These are phyloP conservation scores for Platycercus adscitus DNA, from an alignment of 2,113 vertebrate species.

Conservation along the genomic window DNA sequence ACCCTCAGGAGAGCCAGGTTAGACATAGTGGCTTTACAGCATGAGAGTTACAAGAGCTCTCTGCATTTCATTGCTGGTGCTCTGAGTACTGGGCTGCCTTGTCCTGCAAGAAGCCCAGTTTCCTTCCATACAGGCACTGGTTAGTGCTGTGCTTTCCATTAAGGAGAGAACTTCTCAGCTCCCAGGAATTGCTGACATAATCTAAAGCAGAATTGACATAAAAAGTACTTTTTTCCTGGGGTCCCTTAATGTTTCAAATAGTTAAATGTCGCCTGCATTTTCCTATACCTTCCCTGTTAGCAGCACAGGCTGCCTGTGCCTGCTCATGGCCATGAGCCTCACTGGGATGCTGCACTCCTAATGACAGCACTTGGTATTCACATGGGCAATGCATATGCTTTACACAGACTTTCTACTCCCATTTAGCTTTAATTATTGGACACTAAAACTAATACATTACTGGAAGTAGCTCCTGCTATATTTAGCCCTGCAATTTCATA, in stretches of 20 bases:
- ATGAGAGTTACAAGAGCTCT: not conserved
- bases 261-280: not conserved
- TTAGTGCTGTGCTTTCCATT: not conserved
- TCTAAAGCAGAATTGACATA: not conserved
- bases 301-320: not conserved
- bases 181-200: not conserved
- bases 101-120: not conserved
- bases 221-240: not conserved
- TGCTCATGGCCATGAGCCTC: not conserved
- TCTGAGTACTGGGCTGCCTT: not conserved
- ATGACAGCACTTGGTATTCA: not conserved
- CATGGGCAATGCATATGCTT: not conserved
- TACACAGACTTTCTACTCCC: not conserved
- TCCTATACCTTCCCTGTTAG: not conserved
- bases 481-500: slow-evolving; percentile 40
- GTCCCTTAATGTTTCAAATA: not conserved
- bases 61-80: not conserved
- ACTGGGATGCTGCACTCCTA: not conserved
- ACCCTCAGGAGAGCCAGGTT: not conserved
- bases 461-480: slow-evolving; percentile 52
- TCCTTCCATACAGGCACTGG: not conserved
- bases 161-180: not conserved
- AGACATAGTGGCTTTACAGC: not conserved
- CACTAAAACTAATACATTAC: slow-evolving; percentile 30
- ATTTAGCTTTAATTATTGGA: slow-evolving; percentile 8